These are phyloP conservation scores for Pristiophorus japonicus DNA, from an alignment of 2,113 vertebrate genomes.

Conservation along the genomic window DNA sequence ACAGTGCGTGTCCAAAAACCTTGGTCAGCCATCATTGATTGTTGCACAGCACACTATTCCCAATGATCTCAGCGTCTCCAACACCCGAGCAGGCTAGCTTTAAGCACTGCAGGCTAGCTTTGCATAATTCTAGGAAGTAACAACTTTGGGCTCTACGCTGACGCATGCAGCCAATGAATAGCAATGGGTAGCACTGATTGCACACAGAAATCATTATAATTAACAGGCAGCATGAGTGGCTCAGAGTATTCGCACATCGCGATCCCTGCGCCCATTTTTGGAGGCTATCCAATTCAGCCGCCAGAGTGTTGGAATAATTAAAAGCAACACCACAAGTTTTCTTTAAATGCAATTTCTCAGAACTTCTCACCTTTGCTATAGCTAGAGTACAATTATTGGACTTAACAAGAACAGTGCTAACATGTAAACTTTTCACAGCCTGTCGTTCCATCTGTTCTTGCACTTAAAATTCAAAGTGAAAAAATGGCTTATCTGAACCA, in stretches of 20 bases:
- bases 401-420: background rate
- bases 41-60: background rate
- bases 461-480: slow-evolving; percentile 6
- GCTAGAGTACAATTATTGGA: background rate
- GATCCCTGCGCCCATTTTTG: background rate
- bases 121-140: background rate
- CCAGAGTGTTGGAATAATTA: background rate
- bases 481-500: background rate
- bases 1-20: too few species aligned
- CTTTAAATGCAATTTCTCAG: background rate
- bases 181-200: background rate
- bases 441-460: slow-evolving; percentile 15
- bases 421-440: slow-evolving; percentile 2
- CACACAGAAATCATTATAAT: background rate
- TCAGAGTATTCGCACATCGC: background rate
- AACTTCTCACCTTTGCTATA: slow-evolving; percentile 31
- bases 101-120: background rate
- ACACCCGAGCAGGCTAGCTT: background rate
- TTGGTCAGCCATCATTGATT: too few species aligned
- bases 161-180: background rate
- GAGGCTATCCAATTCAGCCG: background rate
- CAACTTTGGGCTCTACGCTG: background rate
- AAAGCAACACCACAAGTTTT: slow-evolving; percentile 16
- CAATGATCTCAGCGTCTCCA: background rate
- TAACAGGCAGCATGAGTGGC: background rate